Conservation (phyloP, 2,888 invertebrate genomes). For the Anorthoa munda region DNA sequence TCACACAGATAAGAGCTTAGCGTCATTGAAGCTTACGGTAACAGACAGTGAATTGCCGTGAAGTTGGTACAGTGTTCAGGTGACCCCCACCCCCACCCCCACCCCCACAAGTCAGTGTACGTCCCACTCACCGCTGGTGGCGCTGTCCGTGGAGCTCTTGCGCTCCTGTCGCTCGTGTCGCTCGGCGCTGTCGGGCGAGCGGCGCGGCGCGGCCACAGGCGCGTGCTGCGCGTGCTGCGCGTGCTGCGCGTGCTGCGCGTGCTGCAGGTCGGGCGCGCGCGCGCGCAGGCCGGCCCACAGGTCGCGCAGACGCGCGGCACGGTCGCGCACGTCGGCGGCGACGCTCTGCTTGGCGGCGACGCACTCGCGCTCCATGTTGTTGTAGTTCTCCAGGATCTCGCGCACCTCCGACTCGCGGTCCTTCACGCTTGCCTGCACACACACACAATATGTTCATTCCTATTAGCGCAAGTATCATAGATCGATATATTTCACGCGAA, state of each 20-base stretch:
- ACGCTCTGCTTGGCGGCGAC: slow-evolving; percentile 77
- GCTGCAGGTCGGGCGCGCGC: slow-evolving; percentile 24
- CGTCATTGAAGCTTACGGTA: neutral
- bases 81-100: slow-evolving; percentile 21
- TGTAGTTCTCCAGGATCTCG: slow-evolving; percentile 92
- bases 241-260: slow-evolving; percentile 61
- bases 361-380: slow-evolving; percentile 91
- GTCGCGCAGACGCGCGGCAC: slow-evolving; percentile 87
- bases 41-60: neutral
- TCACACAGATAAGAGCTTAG: neutral
- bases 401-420: slow-evolving; percentile 92
- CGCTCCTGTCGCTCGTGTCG: slow-evolving; percentile 10
- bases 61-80: slow-evolving; percentile 5
- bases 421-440: slow-evolving; percentile 85
- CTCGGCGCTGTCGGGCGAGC: slow-evolving; percentile 3
- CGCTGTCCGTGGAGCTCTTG: slow-evolving; percentile 14
- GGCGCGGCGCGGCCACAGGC: neutral
- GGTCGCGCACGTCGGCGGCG: slow-evolving; percentile 80
- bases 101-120: slow-evolving; percentile 17
- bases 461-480: too few relatives aligned
- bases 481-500: too few relatives aligned
- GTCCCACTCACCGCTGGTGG: slow-evolving; percentile 68
- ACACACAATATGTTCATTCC: too few relatives aligned
- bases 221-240: neutral
- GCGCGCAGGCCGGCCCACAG: slow-evolving; percentile 54